Base-by-base conservation (phyloP, 2,113 vertebrate genomes). In the Crotalus viridis region DNA sequence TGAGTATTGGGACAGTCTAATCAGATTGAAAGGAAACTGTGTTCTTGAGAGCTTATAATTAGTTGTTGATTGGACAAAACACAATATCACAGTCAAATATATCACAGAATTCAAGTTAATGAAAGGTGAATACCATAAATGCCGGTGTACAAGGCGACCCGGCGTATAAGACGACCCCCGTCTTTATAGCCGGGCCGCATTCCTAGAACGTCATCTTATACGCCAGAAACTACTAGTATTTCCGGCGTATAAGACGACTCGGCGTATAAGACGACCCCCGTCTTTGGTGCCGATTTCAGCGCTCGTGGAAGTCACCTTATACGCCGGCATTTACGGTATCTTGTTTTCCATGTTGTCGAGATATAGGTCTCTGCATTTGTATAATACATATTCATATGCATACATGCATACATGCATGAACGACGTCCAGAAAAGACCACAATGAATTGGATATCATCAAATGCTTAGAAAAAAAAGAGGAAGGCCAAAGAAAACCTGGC, bases 11-110 rank as follows among this genome's bases (percentile, higher is more conserved):
- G 87, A 61, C 28, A 64, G 8, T 88, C n/a, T 0, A 28, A 6
- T 1, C 39, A 90, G 17, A 0, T 17, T 3, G 0, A 5, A 33
- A 51, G 56, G 93, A 69, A 54, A 56, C 24, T 59, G 24, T 0
- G 39, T 46, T 85, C 48, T 0, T 0, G 0, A 91, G 21, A 52
- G 0, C 3, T n/a, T 55, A 26, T 28, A 81, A 92, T 48, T 24
- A 17, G 5, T 9, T 52, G 5, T 24, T 81, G 28, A 5, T 0
- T 88, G 19, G 90, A 1, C 33, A 13, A 19, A n/a, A 0, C 0
- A 43, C 0, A 43, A n/a, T 0, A 17, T 15, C 33, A 24, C 57
- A 59, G 3, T 0, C 48, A 3, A 43, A 39, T 4, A 90, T 21
- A 8, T 33, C 54, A 55, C 13, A 22, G 12, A 39, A 24, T 10